These are phyloP conservation scores for Pseudococcus jackbeardsleyi DNA, from an alignment of 2,888 invertebrate species.

Conservation along the genomic window DNA sequence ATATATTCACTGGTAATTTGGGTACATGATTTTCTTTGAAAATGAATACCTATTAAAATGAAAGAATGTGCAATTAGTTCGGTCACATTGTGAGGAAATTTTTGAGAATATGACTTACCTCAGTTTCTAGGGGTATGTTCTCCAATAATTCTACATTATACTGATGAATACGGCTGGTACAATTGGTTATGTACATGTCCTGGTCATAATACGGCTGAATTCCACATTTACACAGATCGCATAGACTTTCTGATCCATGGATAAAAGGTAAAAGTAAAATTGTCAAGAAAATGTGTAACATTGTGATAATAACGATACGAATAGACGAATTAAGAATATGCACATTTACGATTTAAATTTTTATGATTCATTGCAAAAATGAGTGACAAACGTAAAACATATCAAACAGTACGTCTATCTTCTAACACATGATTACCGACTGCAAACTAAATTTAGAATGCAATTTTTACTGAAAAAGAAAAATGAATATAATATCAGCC, in stretches of 20 bases:
- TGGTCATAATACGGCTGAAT: conserved; percentile 72
- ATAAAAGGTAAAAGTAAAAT: neutral
- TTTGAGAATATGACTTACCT: conserved; percentile 70
- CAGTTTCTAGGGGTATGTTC: conserved; percentile 77
- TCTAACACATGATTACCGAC: neutral
- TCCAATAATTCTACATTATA: conserved; percentile 73
- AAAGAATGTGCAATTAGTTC: neutral
- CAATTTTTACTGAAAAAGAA: neutral
- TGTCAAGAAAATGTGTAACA: neutral
- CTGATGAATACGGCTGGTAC: conserved; percentile 76
- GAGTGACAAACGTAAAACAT: neutral
- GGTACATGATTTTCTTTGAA: conserved; percentile 80
- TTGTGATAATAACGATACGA: neutral
- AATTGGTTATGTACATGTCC: conserved; percentile 78
- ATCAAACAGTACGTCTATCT: neutral
- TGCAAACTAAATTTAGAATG: neutral
- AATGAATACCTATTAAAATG: conserved; percentile 73
- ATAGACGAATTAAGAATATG: neutral
- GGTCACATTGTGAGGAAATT: too few relatives aligned
- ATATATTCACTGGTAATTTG: conserved; percentile 79
- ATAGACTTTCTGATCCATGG: conserved; percentile 32
- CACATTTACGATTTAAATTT: neutral
- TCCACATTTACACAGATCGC: conserved; percentile 73
- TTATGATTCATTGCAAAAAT: neutral
- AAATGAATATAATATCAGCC: neutral